phyloP scores from a whole-genome alignment of 92 coral and sea anemone species.

The Paragorgia papillata region DNA sequence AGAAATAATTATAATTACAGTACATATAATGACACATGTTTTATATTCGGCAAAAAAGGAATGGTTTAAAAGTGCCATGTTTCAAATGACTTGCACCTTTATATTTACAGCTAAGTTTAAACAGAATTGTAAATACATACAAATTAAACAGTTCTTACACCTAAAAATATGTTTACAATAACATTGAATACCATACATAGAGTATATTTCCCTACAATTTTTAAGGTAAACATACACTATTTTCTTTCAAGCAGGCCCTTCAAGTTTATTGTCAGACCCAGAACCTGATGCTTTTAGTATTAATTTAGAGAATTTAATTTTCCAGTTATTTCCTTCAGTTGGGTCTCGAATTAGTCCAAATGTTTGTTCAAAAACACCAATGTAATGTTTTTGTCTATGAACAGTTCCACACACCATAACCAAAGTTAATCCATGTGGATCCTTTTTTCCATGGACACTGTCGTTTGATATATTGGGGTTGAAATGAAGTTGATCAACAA shows the following conservation, averaged over 20 bases:
- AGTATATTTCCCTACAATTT: not conserved
- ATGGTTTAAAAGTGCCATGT: no score
- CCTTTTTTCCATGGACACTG: constrained; percentile 70
- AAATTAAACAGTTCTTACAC: no score
- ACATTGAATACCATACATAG: not conserved
- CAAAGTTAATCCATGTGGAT: constrained; percentile 82
- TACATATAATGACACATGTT: no score
- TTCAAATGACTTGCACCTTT: no score
- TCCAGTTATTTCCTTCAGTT: constrained; percentile 85
- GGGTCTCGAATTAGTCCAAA: constrained; percentile 96
- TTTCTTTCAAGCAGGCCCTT: no score
- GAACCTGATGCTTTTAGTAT: constrained; percentile 68
- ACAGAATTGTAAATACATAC: no score
- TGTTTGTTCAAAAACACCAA: constrained; percentile 94
- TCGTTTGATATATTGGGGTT: constrained; percentile 63
- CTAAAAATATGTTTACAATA: no score
- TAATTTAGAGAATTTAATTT: constrained; percentile 88
- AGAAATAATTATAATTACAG: no score
- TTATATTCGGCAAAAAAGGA: no score
- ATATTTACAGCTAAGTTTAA: no score
- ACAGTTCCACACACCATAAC: constrained; percentile 90
- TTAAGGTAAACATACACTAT: no score
- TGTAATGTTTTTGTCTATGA: constrained; percentile 70
- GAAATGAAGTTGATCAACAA: constrained; percentile 72
- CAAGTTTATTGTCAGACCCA: constrained; percentile 9